A percentile compares a stretch with the other conserved stretches of the same genome.
phyloP scores from a whole-genome alignment of 2,797 vertebrate genomes.

The Coracias cyanogaster region DNA sequence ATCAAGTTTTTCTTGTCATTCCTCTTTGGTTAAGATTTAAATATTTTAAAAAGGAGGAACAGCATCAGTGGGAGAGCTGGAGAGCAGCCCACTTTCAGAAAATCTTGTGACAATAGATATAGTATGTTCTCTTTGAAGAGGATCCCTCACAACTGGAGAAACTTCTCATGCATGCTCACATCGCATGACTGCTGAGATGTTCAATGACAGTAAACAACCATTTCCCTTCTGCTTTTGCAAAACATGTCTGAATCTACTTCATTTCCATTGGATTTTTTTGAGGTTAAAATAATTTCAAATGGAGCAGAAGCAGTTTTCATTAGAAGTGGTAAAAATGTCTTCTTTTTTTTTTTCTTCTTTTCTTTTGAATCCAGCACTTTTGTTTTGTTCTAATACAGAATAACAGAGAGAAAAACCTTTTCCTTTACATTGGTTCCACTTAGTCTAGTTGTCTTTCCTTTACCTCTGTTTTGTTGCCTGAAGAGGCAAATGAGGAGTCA shows the following conservation, averaged over 20 bases:
- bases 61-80: background rate
- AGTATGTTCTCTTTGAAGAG: background rate
- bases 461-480: background rate
- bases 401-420: background rate
- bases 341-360: background rate
- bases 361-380: background rate
- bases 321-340: background rate
- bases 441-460: background rate
- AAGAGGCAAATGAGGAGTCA: background rate
- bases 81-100: background rate
- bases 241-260: background rate
- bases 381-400: background rate
- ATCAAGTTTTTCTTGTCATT: background rate
- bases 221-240: background rate
- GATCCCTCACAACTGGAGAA: background rate
- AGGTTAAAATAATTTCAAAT: background rate
- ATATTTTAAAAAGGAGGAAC: background rate
- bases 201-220: background rate
- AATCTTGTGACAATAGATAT: background rate
- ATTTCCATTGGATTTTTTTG: background rate
- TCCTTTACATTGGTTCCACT: background rate
- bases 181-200: background rate
- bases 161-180: background rate
- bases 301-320: accelerated
- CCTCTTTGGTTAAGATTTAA: background rate